These are phyloP conservation scores for Rugalucina vietnamica DNA, from an alignment of 2,888 invertebrate genomes.

Conservation along the genomic window DNA sequence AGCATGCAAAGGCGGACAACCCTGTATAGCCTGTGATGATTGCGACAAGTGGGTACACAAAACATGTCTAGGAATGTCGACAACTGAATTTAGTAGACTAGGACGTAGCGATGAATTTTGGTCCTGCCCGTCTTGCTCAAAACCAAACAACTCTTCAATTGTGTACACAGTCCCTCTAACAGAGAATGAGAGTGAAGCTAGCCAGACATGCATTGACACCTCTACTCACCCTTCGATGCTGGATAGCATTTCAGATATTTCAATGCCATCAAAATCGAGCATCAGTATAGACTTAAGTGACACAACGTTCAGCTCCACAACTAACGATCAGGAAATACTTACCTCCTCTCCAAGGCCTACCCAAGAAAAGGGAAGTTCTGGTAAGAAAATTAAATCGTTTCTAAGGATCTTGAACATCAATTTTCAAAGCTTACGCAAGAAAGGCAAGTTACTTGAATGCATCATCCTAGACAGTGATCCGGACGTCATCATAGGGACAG, in stretches of 20 bases:
- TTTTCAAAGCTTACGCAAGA: conserved; percentile 9
- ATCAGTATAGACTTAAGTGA: not conserved
- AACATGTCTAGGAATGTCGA: conserved; percentile 26
- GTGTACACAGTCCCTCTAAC: not conserved
- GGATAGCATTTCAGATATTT: conserved; percentile 13
- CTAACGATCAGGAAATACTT: not conserved
- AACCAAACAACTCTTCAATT: conserved; percentile 33
- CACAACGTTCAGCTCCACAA: not conserved
- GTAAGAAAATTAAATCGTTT: not conserved
- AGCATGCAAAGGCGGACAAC: conserved; percentile 9
- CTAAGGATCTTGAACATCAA: conserved; percentile 16
- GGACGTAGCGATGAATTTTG: conserved; percentile 38
- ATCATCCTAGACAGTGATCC: not conserved
- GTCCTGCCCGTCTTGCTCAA: conserved; percentile 30
- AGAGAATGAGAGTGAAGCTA: not conserved
- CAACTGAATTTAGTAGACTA: conserved; percentile 25
- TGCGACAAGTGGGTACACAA: conserved; percentile 48
- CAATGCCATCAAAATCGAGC: conserved; percentile 14
- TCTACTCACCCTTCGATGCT: not conserved
- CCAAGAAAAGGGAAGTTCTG: not conserved
- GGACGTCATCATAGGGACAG: not conserved
- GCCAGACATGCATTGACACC: not conserved
- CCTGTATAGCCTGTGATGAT: conserved; percentile 38
- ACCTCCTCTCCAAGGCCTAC: not conserved
- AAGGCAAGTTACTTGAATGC: conserved; percentile 4